Percentiles rank a stretch among this genome's conserved stretches.
These are phyloP conservation scores for Melanotaenia boesemani DNA, from an alignment of 2,797 vertebrate species.

Conservation along the genomic window DNA sequence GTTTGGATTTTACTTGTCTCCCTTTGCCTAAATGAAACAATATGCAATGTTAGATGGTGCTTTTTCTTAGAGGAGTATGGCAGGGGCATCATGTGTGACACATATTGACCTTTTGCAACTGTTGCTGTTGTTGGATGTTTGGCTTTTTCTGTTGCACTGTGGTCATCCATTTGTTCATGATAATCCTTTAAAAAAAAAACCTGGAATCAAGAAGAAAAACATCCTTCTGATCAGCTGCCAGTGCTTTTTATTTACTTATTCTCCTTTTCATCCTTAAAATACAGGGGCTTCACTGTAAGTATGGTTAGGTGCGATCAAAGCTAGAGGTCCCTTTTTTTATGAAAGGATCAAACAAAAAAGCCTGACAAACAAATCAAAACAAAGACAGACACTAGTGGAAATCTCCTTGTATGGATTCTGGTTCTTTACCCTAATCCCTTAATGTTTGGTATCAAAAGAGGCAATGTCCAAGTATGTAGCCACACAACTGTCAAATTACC, in stretches of 20 bases:
- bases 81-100: slow-evolving; percentile 32
- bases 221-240: slow-evolving; percentile 85
- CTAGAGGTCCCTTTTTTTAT: slow-evolving; percentile 35
- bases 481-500: slow-evolving; percentile 67
- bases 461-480: slow-evolving; percentile 46
- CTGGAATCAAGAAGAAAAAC: slow-evolving; percentile 35
- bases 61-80: slow-evolving; percentile 45
- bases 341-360: slow-evolving; percentile 55
- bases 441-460: slow-evolving; percentile 55
- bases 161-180: slow-evolving; percentile 54
- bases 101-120: slow-evolving; percentile 45
- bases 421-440: slow-evolving; percentile 54
- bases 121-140: slow-evolving; percentile 24
- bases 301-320: slow-evolving; percentile 76
- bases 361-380: slow-evolving; percentile 68
- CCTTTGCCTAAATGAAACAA: no score
- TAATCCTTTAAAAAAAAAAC: slow-evolving; percentile 38
- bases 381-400: slow-evolving; percentile 31
- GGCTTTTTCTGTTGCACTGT: slow-evolving; percentile 44
- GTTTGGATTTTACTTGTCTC: slow-evolving; percentile 13
- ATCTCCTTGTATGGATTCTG: slow-evolving; percentile 55
- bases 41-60: slow-evolving; percentile 2
- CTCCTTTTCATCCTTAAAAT: slow-evolving; percentile 44
- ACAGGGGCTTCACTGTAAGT: slow-evolving; percentile 19
- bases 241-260: slow-evolving; percentile 47